Evolutionary conservation across 2,797 vertebrate species (phyloP).

Genomic region (Hybognathus amarus): DNA sequence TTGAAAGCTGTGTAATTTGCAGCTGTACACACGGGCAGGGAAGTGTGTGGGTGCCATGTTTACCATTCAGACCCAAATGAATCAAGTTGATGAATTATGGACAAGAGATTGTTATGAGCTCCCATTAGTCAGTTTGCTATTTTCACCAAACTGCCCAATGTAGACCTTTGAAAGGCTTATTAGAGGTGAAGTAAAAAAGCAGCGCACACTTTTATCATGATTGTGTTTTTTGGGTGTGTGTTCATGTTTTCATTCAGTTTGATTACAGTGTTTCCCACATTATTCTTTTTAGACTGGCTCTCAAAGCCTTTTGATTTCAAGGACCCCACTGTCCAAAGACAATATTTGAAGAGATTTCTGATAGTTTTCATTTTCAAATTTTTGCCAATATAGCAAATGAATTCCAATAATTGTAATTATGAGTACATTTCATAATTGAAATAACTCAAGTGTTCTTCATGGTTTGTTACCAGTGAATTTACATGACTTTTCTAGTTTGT

Average conservation of each 20-base stretch:
- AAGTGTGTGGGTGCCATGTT: constrained; percentile 59
- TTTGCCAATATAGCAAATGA: not conserved
- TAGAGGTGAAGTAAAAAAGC: constrained; percentile 8
- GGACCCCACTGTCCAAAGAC: not conserved
- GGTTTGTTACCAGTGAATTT: not conserved
- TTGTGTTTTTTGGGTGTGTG: constrained; percentile 28
- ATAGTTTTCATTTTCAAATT: not conserved
- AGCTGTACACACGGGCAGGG: not conserved
- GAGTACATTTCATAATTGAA: not conserved
- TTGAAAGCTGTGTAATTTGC: constrained; percentile 16
- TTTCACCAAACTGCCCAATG: constrained; percentile 14
- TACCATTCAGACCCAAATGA: constrained; percentile 63
- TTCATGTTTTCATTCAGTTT: constrained; percentile 43
- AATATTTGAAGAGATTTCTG: not conserved
- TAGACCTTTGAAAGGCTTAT: constrained; percentile 13
- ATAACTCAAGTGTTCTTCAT: not conserved
- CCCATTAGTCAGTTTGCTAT: constrained; percentile 31
- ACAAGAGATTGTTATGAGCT: constrained; percentile 63
- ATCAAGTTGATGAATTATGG: constrained; percentile 64
- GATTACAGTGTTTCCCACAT: constrained; percentile 9
- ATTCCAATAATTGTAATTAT: not conserved
- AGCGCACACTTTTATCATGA: not conserved
- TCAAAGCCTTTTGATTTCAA: not conserved
- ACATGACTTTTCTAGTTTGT: not conserved
- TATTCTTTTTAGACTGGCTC: not conserved